phyloP scores from a whole-genome alignment of 2,888 invertebrate genomes.

The Tachina lurida region DNA sequence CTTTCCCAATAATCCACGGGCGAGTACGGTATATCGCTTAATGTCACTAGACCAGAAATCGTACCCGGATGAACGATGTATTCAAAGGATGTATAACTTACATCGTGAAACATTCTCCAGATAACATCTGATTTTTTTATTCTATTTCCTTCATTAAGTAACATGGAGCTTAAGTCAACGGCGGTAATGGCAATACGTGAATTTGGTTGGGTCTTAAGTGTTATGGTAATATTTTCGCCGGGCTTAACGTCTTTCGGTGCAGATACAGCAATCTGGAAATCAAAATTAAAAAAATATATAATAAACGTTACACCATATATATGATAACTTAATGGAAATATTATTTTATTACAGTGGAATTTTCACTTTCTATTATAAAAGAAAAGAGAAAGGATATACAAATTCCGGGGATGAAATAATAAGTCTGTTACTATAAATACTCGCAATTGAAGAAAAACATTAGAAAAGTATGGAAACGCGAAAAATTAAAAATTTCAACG shows the following conservation, averaged over 20 bases:
- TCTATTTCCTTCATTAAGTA: slow-evolving; percentile 1
- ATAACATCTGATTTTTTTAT: background rate
- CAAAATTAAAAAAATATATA: background rate
- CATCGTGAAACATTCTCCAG: background rate
- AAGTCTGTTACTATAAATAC: too few relatives aligned
- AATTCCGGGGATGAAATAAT: too few relatives aligned
- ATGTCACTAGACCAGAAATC: slow-evolving; percentile 77
- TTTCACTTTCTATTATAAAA: too few relatives aligned
- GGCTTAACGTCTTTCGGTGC: slow-evolving; percentile 88
- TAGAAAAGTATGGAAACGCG: too few relatives aligned
- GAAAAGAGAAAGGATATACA: too few relatives aligned
- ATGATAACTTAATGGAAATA: too few relatives aligned
- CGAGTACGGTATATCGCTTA: slow-evolving; percentile 75
- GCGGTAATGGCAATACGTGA: slow-evolving; percentile 89
- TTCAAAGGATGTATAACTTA: background rate
- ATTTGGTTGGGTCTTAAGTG: slow-evolving; percentile 90
- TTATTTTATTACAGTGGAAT: too few relatives aligned
- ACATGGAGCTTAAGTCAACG: slow-evolving; percentile 35
- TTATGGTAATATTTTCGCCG: slow-evolving; percentile 89
- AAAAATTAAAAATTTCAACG: too few relatives aligned
- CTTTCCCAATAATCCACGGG: background rate
- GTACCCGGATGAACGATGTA: slow-evolving; percentile 6
- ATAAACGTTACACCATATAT: background rate
- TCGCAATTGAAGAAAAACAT: too few relatives aligned
- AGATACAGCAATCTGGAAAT: slow-evolving; percentile 85